Conservation (phyloP, 2,797 vertebrate genomes). For the Gambusia yucatana region DNA sequence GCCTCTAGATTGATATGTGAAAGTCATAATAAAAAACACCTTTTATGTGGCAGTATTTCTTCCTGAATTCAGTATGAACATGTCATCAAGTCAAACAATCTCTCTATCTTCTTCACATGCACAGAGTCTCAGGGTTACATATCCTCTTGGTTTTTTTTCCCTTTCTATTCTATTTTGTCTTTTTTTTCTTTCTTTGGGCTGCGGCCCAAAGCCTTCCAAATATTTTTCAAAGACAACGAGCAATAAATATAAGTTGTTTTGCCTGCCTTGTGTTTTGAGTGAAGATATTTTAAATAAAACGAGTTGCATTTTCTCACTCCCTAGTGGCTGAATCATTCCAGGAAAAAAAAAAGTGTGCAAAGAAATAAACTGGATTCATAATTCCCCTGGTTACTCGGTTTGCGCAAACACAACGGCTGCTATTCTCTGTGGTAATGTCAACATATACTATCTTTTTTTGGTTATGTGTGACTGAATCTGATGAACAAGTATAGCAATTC, state of each 20-base stretch:
- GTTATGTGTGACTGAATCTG: conserved; percentile 46
- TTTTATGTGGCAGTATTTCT: not conserved
- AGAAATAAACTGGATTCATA: conserved; percentile 56
- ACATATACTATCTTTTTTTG: conserved; percentile 5
- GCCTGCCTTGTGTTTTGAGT: conserved; percentile 44
- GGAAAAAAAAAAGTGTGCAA: conserved; percentile 29
- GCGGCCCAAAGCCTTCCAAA: conserved; percentile 40
- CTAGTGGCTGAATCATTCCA: conserved; percentile 46
- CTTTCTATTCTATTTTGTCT: not conserved
- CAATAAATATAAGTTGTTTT: conserved; percentile 63
- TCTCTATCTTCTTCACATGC: conserved; percentile 13
- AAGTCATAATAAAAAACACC: not conserved
- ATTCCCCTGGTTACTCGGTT: conserved; percentile 35
- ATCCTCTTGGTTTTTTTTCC: conserved; percentile 13
- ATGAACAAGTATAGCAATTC: conserved; percentile 57
- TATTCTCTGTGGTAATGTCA: conserved; percentile 40
- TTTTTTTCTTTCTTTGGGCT: conserved; percentile 47
- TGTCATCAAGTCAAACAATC: conserved; percentile 20
- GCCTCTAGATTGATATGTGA: not conserved
- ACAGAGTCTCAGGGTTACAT: conserved; percentile 25
- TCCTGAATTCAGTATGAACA: not conserved
- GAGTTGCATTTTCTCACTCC: conserved; percentile 29
- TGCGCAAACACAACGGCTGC: conserved; percentile 26
- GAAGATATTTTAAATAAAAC: conserved; percentile 64
- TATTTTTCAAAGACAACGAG: conserved; percentile 51